phyloP scores from a whole-genome alignment of 2,888 invertebrate genomes.

The Pollenia griseotomentosa region DNA sequence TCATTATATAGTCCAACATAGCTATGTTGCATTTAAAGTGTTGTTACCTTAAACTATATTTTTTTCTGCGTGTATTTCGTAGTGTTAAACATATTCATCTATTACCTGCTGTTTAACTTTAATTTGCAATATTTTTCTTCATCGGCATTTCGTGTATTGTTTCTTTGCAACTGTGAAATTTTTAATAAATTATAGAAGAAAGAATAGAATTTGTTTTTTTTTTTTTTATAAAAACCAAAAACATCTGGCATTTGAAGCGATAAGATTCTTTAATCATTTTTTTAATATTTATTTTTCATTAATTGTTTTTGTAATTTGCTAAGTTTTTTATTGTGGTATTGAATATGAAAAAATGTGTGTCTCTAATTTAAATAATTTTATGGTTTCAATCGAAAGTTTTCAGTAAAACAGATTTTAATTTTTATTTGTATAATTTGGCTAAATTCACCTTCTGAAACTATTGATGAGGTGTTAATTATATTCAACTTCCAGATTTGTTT shows the following conservation, averaged over 20 bases:
- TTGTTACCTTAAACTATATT: too few relatives aligned
- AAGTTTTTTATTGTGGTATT: conserved; percentile 1
- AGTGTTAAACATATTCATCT: not conserved
- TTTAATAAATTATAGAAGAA: conserved; percentile 26
- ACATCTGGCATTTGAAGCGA: conserved; percentile 57
- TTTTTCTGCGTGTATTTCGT: not conserved
- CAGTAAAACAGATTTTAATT: not conserved
- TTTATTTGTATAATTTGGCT: not conserved
- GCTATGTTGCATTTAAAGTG: too few relatives aligned
- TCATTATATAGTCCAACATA: too few relatives aligned
- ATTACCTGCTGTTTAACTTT: not conserved
- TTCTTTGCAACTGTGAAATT: conserved; percentile 18
- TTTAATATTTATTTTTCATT: conserved; percentile 32
- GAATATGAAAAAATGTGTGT: not conserved
- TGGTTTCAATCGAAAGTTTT: too few relatives aligned
- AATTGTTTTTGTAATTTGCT: conserved; percentile 21
- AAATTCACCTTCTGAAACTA: conserved; percentile 1
- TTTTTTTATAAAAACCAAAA: conserved; percentile 8
- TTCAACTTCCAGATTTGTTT: not conserved
- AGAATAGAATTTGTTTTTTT: not conserved
- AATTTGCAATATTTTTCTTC: not conserved
- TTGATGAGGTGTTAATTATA: conserved; percentile 36
- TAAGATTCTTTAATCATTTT: conserved; percentile 39
- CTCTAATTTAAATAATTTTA: too few relatives aligned
- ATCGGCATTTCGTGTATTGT: not conserved